Evolutionary conservation across 1,140 invertebrate species (phyloP).

Genomic region (Drosophila melanica): DNA sequence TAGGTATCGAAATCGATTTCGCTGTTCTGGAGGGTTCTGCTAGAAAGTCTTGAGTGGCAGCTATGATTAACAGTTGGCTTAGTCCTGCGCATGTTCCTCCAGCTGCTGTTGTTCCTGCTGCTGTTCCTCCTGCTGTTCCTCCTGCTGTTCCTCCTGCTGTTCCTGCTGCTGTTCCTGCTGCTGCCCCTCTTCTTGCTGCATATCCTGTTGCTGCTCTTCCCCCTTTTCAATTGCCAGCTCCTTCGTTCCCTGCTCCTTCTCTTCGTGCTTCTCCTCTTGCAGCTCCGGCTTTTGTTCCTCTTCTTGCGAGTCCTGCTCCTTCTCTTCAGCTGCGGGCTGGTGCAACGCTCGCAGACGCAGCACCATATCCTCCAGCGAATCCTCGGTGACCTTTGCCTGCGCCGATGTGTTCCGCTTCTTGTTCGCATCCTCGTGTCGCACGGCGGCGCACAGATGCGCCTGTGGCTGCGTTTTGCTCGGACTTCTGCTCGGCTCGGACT

Average conservation of each 20-base stretch:
- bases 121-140: neutral
- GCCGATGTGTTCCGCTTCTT: slow-evolving; percentile 34
- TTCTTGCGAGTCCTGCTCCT: neutral
- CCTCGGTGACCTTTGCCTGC: no score
- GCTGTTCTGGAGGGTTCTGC: neutral
- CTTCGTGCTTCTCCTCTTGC: neutral
- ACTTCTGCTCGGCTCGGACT: slow-evolving; percentile 27
- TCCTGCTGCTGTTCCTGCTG: neutral
- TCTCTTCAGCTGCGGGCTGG: slow-evolving; percentile 35
- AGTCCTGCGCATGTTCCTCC: neutral
- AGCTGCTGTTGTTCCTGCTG: neutral
- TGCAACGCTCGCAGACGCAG: slow-evolving; percentile 62
- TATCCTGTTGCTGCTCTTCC: neutral
- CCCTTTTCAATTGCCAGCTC: no score
- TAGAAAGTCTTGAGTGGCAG: slow-evolving; percentile 24
- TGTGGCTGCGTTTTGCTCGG: slow-evolving; percentile 30
- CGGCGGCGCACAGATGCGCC: slow-evolving; percentile 62
- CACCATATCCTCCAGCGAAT: slow-evolving; percentile 73
- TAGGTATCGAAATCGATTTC: neutral
- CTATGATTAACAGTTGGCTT: neutral
- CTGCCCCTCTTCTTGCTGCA: neutral
- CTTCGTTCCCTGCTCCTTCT: no score
- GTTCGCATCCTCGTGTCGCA: slow-evolving; percentile 55
- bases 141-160: neutral
- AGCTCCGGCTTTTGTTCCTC: neutral